phyloP scores from a whole-genome alignment of 2,113 vertebrate species.

The Alethe castanea region DNA sequence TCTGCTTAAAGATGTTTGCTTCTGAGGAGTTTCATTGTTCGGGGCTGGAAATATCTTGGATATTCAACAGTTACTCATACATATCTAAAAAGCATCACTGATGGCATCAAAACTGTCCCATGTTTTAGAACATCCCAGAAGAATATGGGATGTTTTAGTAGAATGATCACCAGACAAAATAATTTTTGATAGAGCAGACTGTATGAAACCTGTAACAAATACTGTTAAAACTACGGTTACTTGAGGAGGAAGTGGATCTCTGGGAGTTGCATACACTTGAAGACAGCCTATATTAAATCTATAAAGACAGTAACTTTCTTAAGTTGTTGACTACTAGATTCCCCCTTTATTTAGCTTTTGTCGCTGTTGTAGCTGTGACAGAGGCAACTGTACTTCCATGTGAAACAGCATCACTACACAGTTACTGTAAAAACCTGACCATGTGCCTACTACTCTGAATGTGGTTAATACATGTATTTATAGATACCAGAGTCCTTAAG shows the following conservation, averaged over 20 bases:
- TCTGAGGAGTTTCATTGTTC: background rate
- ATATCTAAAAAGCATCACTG: background rate
- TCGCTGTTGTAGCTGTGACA: background rate
- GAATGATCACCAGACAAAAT: background rate
- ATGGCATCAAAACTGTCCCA: background rate
- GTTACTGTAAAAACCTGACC: background rate
- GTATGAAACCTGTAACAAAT: background rate
- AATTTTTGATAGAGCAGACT: background rate
- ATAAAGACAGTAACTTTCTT: background rate
- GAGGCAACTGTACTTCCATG: background rate
- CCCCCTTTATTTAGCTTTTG: background rate
- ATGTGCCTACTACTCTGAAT: background rate
- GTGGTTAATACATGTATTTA: background rate
- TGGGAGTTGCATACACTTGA: background rate
- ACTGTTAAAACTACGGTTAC: background rate
- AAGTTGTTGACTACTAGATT: background rate
- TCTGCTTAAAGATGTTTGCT: background rate
- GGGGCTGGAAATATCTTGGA: background rate
- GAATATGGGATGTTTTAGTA: background rate
- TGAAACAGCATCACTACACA: background rate
- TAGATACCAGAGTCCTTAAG: background rate
- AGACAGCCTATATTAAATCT: background rate
- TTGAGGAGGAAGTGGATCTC: background rate
- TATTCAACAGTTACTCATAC: background rate
- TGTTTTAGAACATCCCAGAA: background rate